Evolutionary conservation across 2,888 invertebrate genomes (phyloP), one percentile per base, ranked within the genome.

Genomic region (Pterobdella sp.): DNA sequence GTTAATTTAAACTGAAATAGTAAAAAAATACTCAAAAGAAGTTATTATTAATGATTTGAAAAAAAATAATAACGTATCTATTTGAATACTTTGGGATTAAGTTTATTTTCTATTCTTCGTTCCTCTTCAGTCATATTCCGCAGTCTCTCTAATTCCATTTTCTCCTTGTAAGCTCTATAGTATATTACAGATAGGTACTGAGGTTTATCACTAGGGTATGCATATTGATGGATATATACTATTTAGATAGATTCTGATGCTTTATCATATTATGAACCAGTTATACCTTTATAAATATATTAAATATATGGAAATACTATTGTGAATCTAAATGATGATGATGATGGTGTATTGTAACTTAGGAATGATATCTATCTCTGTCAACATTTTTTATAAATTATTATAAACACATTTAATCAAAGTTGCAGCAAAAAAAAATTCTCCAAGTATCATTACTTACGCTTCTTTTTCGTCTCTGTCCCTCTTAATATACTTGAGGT

Each of bases 91-190:
- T 71, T 56, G 60, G 60, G 60, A 86, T 97, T 96, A 73, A 91
- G 85, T 71, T 94, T 88, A 73, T 90, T 86, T 81, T 96, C 96
- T 73, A 91, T 88, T 26, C 94, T 87, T 7, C 98, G 87, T 81
- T 99, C 96, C 82, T 98, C 98, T 80, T 99, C 98, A 0, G 94
- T 93, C 90, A 99, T 89, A 79, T 89, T 91, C 73, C 94, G 89
- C 82, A 97, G 85, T 69, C 93, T 88, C 76, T 98, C 97, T 68
- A 95, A 88, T 81, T 95, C 92, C 75, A 91, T 78, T 79, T 91
- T 87, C 79, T 96, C 96, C 78, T 90, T 92, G 83, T 95, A 94
- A 52, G 89, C 83, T 42, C 92, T 92, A 26, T 56, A 18, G 60
- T 56, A 26, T 56, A n/a, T n/a, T n/a, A n/a, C n/a, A n/a, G n/a